Conservation (phyloP, 2,888 invertebrate species). For the Anarsia innoxiella region DNA sequence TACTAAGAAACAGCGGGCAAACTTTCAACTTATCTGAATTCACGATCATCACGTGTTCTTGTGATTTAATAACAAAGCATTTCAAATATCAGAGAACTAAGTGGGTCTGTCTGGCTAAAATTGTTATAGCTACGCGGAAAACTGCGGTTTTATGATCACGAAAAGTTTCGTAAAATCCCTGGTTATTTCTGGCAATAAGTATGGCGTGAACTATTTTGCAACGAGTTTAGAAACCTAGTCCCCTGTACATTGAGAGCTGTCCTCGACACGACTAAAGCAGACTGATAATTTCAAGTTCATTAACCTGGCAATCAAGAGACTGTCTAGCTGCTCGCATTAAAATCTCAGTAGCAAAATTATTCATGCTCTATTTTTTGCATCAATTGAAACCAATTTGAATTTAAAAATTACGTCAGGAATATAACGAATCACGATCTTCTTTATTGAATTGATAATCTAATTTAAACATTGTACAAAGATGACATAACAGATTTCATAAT, state of each 20-base stretch:
- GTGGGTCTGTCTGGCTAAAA: slow-evolving; percentile 43
- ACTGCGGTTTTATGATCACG: slow-evolving; percentile 62
- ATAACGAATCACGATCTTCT: slow-evolving; percentile 7
- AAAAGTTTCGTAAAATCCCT: slow-evolving; percentile 57
- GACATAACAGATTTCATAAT: slow-evolving; percentile 2
- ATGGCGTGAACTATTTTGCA: slow-evolving; percentile 46
- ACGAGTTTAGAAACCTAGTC: slow-evolving; percentile 39
- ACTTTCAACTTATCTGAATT: slow-evolving; percentile 22
- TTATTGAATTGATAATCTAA: slow-evolving; percentile 11
- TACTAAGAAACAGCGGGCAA: slow-evolving; percentile 22
- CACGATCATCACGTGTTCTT: slow-evolving; percentile 36
- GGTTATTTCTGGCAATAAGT: slow-evolving; percentile 46
- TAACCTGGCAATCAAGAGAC: too few species aligned
- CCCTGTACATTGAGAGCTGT: too few species aligned
- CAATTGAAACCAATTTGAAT: neutral
- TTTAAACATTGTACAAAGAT: slow-evolving; percentile 9
- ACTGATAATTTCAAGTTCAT: too few species aligned
- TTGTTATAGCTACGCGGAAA: slow-evolving; percentile 49
- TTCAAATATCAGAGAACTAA: slow-evolving; percentile 40
- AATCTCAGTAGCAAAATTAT: too few species aligned
- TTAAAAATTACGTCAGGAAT: slow-evolving; percentile 1
- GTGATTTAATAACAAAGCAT: slow-evolving; percentile 34
- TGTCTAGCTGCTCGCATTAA: too few species aligned
- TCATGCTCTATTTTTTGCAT: slow-evolving; percentile 7
- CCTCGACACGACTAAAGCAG: slow-evolving; percentile 25